These are phyloP conservation scores for Semnopithecus entellus DNA, from an alignment of 2,113 vertebrate genomes.

Conservation along the genomic window DNA sequence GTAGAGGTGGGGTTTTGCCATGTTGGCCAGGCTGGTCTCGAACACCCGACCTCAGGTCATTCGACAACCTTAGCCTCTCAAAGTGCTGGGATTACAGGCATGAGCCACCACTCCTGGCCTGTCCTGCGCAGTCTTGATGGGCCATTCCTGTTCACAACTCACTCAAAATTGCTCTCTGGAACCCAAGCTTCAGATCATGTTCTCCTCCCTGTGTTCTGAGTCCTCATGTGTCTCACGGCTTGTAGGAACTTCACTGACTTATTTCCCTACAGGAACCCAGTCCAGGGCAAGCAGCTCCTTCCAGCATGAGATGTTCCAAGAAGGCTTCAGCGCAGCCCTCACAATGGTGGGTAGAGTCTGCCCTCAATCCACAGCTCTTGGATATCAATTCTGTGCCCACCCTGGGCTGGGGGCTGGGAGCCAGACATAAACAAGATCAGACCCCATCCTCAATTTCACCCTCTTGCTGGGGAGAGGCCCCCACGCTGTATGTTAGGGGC, in stretches of 20 bases:
- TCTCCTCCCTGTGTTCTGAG: not conserved
- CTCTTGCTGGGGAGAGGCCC: not conserved
- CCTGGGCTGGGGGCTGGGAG: not conserved
- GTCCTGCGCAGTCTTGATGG: not conserved
- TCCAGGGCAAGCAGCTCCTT: conserved; percentile 72
- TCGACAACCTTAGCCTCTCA: too few relatives aligned
- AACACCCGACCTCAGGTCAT: too few relatives aligned
- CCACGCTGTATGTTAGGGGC: not conserved
- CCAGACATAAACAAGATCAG: not conserved
- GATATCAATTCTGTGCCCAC: not conserved
- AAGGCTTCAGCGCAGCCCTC: conserved; percentile 81
- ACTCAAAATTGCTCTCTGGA: not conserved
- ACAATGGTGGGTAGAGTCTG: conserved; percentile 54
- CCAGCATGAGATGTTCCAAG: conserved; percentile 83
- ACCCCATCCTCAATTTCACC: not conserved
- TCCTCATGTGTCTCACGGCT: not conserved
- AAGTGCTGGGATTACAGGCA: too few relatives aligned
- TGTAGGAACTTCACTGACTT: not conserved
- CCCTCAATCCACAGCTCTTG: not conserved
- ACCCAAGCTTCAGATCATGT: not conserved
- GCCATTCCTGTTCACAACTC: not conserved
- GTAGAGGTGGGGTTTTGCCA: too few relatives aligned
- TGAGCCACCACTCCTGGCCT: too few relatives aligned
- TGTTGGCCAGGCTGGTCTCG: too few relatives aligned
- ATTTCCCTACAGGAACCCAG: conserved; percentile 75